These are phyloP conservation scores for Panurus biarmicus DNA, from an alignment of 2,113 vertebrate genomes.

Conservation along the genomic window DNA sequence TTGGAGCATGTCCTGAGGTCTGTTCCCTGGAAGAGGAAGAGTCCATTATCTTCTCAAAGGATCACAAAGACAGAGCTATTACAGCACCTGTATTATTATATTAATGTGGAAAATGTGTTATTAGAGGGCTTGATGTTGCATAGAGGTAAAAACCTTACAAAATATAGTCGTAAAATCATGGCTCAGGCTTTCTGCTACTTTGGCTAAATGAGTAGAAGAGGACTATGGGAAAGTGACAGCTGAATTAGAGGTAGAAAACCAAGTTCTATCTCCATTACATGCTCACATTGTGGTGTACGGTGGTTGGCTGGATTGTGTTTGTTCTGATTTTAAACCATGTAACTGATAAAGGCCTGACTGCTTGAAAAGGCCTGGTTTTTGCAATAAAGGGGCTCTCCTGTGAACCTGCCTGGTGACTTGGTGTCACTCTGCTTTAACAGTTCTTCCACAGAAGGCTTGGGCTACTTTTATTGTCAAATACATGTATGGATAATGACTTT, in stretches of 20 bases:
- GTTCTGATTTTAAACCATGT: neutral
- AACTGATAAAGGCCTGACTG: neutral
- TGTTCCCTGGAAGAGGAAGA: slow-evolving; percentile 58
- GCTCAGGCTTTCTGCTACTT: neutral
- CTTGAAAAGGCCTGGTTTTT: neutral
- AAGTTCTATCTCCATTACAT: neutral
- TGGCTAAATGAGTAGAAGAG: accelerated
- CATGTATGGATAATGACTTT: neutral
- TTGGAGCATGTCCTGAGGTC: slow-evolving; percentile 56
- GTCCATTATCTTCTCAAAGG: neutral
- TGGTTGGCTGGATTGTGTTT: neutral
- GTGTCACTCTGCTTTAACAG: accelerated
- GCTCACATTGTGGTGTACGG: neutral
- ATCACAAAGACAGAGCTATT: neutral
- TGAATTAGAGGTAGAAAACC: neutral
- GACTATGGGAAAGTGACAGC: neutral
- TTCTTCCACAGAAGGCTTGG: neutral
- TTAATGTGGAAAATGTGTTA: neutral
- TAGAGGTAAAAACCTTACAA: neutral
- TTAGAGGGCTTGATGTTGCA: neutral
- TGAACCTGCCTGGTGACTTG: neutral
- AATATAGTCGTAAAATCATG: neutral
- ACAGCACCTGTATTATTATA: neutral
- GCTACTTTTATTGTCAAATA: neutral
- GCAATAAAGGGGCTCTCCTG: neutral